phyloP scores from a whole-genome alignment of 2,113 vertebrate genomes.

The Callorhinus ursinus region DNA sequence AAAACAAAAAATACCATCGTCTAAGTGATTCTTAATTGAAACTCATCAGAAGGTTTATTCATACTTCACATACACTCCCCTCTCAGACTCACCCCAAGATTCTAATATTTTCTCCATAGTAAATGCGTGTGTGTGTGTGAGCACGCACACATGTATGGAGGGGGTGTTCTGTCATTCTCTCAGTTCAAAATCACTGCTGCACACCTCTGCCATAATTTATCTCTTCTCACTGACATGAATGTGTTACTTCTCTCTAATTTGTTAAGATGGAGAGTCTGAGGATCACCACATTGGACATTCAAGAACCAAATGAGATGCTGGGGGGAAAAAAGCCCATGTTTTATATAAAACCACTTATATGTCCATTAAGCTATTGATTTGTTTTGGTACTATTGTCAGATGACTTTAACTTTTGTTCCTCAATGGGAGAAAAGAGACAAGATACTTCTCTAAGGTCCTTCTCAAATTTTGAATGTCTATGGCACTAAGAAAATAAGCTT shows the following conservation, averaged over 20 bases:
- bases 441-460: not conserved
- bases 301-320: not conserved
- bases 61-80: not conserved
- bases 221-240: not conserved
- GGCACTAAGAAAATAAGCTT: slow-evolving; percentile 28
- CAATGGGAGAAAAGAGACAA: not conserved
- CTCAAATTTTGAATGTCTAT: slow-evolving; percentile 32
- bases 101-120: not conserved
- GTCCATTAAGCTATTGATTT: slow-evolving; percentile 23
- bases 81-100: not conserved
- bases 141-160: not conserved
- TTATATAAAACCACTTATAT: slow-evolving; percentile 23
- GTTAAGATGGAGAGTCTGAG: not conserved
- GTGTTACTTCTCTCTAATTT: not conserved
- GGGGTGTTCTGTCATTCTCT: not conserved
- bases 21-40: not conserved
- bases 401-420: slow-evolving; percentile 2
- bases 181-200: not conserved
- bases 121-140: no score
- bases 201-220: not conserved
- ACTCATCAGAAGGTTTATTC: not conserved
- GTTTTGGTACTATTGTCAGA: not conserved
- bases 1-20: not conserved
- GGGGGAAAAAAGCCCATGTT: not conserved
- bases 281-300: not conserved